Conservation (phyloP, 1,140 invertebrate species). For the Planococcus citri region DNA sequence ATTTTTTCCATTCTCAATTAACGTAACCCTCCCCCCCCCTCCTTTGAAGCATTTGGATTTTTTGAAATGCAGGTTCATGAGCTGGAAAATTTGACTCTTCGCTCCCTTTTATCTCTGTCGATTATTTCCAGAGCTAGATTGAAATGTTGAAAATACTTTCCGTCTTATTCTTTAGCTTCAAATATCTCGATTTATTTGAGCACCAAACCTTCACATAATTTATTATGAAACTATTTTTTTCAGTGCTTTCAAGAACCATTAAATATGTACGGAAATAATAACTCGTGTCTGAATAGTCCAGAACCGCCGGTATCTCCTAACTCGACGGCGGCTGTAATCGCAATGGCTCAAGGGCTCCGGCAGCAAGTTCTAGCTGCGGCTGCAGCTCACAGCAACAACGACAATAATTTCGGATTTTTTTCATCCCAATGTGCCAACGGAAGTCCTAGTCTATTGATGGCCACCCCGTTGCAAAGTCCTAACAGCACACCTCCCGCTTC, state of each 20-base stretch:
- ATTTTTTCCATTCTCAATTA: too few species aligned
- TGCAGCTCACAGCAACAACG: constrained; percentile 41
- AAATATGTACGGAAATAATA: constrained; percentile 22
- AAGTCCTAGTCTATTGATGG: constrained; percentile 34
- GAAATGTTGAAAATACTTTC: too few species aligned
- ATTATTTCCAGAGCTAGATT: too few species aligned
- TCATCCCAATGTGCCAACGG: constrained; percentile 34
- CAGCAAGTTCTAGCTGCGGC: constrained; percentile 57
- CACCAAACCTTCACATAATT: too few species aligned
- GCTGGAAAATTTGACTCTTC: too few species aligned
- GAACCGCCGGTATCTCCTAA: constrained; percentile 39
- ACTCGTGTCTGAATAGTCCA: constrained; percentile 21
- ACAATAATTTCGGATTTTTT: constrained; percentile 38
- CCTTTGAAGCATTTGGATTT: too few species aligned
- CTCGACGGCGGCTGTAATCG: constrained; percentile 51
- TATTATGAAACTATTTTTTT: background rate
- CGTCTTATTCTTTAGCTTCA: too few species aligned
- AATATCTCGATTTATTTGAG: too few species aligned
- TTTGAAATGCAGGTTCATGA: too few species aligned
- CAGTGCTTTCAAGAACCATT: constrained; percentile 15
- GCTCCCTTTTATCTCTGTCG: too few species aligned
- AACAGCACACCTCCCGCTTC: constrained; percentile 21
- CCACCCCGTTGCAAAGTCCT: constrained; percentile 24
- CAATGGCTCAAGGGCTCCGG: constrained; percentile 53
- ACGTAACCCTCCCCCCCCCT: too few species aligned